Percentiles rank a stretch among this genome's conserved stretches.
Evolutionary conservation across 2,797 vertebrate species (phyloP).

Genomic region (Hirundo rustica): DNA sequence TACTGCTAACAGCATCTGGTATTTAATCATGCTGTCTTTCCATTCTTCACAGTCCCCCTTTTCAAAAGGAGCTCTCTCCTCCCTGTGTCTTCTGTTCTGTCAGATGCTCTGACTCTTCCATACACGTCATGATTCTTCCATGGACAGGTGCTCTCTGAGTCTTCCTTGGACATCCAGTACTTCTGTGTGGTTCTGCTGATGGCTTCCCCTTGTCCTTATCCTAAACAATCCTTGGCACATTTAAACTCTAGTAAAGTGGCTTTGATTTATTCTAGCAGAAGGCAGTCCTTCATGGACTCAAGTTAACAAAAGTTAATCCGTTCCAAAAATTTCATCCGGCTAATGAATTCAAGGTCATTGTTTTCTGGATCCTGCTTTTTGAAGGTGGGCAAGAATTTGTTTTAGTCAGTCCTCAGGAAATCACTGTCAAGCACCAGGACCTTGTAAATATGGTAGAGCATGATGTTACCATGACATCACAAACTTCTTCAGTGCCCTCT

Average conservation of each 20-base stretch:
- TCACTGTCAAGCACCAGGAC: neutral
- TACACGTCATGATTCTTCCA: rapidly evolving
- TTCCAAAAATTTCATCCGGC: neutral
- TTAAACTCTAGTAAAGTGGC: neutral
- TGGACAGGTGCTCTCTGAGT: neutral
- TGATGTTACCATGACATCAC: neutral
- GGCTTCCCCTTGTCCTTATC: neutral
- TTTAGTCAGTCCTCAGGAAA: neutral
- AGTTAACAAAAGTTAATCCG: neutral
- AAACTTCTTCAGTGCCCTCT: neutral
- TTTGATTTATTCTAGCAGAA: neutral
- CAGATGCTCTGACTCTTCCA: neutral
- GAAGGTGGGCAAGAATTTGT: neutral
- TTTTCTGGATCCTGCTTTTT: neutral
- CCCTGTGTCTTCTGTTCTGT: neutral
- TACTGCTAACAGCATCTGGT: neutral
- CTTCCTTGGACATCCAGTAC: neutral
- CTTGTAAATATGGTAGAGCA: neutral
- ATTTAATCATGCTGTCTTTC: neutral
- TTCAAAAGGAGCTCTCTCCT: neutral
- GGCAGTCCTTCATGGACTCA: neutral
- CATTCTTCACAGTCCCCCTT: neutral
- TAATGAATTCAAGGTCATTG: neutral
- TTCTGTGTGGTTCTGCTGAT: neutral
- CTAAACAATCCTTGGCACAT: neutral